Evolutionary conservation across 2,113 vertebrate species (phyloP), one percentile per base, ranked within the genome.

Genomic region (Mobula hypostoma): DNA sequence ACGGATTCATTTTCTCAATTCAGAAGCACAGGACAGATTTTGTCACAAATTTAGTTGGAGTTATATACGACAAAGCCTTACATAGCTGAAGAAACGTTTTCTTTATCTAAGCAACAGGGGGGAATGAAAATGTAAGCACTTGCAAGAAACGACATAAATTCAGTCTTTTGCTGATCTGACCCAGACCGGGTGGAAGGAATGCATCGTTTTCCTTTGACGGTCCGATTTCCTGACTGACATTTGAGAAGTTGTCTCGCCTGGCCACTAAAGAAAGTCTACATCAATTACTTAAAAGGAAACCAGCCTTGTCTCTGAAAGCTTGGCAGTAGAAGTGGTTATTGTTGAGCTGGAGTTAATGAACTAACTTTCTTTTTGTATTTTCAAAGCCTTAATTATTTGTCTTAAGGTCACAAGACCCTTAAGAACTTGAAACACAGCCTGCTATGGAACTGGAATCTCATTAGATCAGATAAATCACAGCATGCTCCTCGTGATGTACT

Each of bases 251-350:
- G 97, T 97, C 97, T 97, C 96, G 96, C 95, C 94, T 94, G 95
- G 95, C 94, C 94, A 95, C 95, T 95, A 96, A 95, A 97, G 96
- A 96, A 96, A 96, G 94, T 96, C 96, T 95, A 96, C 97, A 97
- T 97, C 96, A 97, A 96, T 97, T 97, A 97, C 96, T 96, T 96
- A 95, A 96, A 97, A 97, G 96, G 97, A 98, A 98, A 96, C 96
- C 96, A 96, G 95, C 95, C 95, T 95, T 94, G 94, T 94, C 96
- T 96, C 96, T 94, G 94, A 96, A 95, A 88, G 95, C 95, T 96
- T 97, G 96, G 96, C 96, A 96, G 95, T 95, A 96, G 96, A 96
- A 96, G 95, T 95, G 95, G 95, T 96, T 96, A 97, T 97, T 97
- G 97, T 97, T 96, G 95, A 94, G 94, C 88, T 93, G 94, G 63